A percentile compares a stretch with the other conserved stretches of the same genome.
Conservation (phyloP, 2,797 vertebrate genomes). For the Sebastes diaconus region DNA sequence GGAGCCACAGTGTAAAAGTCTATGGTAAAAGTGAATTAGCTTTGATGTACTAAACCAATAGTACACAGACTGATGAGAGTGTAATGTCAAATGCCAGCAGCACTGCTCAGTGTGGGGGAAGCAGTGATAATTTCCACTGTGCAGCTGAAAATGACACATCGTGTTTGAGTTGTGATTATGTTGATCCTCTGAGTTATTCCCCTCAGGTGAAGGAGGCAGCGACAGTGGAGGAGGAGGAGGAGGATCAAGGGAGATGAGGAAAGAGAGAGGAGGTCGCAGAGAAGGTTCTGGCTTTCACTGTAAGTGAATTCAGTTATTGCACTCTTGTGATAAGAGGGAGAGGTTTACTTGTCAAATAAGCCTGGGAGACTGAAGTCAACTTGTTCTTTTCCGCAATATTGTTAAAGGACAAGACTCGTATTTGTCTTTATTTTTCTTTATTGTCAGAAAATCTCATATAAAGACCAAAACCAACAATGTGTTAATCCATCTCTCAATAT, state of each 20-base stretch:
- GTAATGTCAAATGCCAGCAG: constrained; percentile 3
- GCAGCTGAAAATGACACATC: constrained; percentile 19
- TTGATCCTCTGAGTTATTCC: constrained; percentile 34
- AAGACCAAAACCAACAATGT: background rate
- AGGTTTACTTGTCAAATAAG: background rate
- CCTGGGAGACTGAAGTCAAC: background rate
- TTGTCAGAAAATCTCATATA: background rate
- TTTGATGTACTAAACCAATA: constrained; percentile 23
- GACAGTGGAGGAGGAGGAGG: constrained; percentile 8
- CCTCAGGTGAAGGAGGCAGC: constrained; percentile 20
- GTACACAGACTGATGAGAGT: background rate
- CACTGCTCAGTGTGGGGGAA: constrained; percentile 13
- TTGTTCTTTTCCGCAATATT: background rate
- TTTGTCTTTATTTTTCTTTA: background rate
- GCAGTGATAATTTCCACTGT: background rate
- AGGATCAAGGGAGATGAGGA: constrained; percentile 5
- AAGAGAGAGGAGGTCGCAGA: background rate
- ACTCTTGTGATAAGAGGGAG: background rate
- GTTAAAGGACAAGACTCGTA: background rate
- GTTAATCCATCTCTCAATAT: background rate
- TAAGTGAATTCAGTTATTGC: background rate
- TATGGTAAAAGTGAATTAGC: constrained; percentile 4
- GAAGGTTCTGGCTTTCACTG: background rate
- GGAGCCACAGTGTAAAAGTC: background rate
- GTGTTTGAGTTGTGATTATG: constrained; percentile 39